These are phyloP conservation scores for Cyanoliseus patagonus DNA, from an alignment of 2,113 vertebrate species.

Conservation along the genomic window DNA sequence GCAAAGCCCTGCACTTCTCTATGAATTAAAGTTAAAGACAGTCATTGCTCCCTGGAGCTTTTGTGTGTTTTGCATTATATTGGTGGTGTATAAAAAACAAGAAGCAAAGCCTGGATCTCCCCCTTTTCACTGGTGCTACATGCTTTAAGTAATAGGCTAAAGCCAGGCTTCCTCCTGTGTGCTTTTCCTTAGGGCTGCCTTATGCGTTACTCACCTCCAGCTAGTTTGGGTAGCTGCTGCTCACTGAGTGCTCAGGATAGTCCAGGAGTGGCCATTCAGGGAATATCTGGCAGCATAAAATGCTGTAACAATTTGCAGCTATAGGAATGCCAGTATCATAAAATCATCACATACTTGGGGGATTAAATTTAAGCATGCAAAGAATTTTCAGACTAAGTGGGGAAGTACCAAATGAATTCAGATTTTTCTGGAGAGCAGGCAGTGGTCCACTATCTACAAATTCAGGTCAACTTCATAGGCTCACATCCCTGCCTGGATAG, in stretches of 20 bases:
- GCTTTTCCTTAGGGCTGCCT: not conserved
- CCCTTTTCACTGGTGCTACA: fast-evolving
- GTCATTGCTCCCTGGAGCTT: not conserved
- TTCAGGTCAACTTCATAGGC: not conserved
- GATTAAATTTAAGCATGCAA: not conserved
- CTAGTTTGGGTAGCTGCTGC: not conserved
- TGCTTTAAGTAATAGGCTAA: not conserved
- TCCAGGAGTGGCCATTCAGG: not conserved
- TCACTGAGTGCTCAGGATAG: fast-evolving
- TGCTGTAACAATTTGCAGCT: not conserved
- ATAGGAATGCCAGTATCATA: not conserved
- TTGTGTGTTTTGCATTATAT: not conserved
- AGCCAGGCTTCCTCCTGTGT: not conserved
- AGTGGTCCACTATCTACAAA: not conserved
- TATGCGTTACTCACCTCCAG: not conserved
- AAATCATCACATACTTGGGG: not conserved
- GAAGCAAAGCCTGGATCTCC: not conserved
- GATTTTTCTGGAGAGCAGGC: not conserved
- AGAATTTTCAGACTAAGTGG: not conserved
- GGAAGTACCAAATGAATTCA: not conserved
- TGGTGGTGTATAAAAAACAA: not conserved
- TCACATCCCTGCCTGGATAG: not conserved
- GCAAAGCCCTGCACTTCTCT: not conserved
- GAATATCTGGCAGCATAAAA: not conserved
- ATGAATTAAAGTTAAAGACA: not conserved